Evolutionary conservation across 64 coral and sea anemone species (phyloP), one percentile per base, ranked within the genome.

Genomic region (Platygyra sinensis): DNA sequence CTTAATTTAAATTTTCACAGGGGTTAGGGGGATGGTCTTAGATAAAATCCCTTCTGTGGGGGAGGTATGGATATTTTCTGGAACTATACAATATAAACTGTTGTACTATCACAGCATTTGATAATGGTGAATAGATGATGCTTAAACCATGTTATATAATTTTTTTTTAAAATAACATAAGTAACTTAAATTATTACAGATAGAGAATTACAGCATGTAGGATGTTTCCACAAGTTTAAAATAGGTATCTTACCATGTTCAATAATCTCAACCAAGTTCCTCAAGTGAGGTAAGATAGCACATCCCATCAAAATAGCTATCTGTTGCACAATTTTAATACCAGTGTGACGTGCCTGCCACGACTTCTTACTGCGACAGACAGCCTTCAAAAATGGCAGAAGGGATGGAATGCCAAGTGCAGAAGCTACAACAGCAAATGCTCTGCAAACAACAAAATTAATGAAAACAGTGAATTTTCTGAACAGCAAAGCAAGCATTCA

Each of bases 321-420:
- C 80, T 99, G 97, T 89, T 99, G 97, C 9, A 99, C 97, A 86
- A 99, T 99, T 85, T 99, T 99, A 86, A 99, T 99, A 54, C 97
- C 97, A 86, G 97, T 99, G 82, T 99, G 97, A 33, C 97, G 86
- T 50, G 97, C 97, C 31, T 99, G 97, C 97, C 97, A 99, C 8
- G 97, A 99, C 55, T 99, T 99, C 86, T 99, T 99, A 77, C 97
- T 99, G 64, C 94, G 97, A 30, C 97, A 99, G 19, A 99, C 97
- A 86, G 97, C 97, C 60, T 99, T 99, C 50, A 99, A 93, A 88
- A 99, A 99, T 13, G 97, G 97, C 19, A 99, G 64, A 64, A 99
- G 62, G 22, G 97, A 99, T 13, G 97, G 97, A 86, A 99, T 99
- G 10, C 97, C 97, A 30, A 99, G 88, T 17, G 97, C 97, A 86